phyloP scores from a whole-genome alignment of 1,140 invertebrate genomes.

The Stegodyphus mimosarum region DNA sequence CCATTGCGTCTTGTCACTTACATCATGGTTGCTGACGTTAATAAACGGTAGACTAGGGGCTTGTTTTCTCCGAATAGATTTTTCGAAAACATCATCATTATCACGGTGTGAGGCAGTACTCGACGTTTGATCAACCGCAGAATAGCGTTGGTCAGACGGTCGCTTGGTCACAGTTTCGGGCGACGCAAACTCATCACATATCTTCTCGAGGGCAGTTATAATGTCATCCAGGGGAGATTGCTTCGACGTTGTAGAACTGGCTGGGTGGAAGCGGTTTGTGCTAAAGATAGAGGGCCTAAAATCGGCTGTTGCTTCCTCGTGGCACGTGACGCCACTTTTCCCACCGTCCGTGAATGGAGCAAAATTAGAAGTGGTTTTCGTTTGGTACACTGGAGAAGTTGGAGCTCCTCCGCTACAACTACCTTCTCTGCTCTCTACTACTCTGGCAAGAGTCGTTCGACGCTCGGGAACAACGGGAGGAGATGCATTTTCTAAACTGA shows the following conservation, averaged over 20 bases:
- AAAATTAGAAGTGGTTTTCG: conserved; percentile 30
- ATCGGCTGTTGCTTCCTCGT: conserved; percentile 15
- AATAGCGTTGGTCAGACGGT: background rate
- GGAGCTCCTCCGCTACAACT: background rate
- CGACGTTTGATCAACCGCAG: background rate
- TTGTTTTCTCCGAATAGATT: background rate
- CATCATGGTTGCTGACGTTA: background rate
- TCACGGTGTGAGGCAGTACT: background rate
- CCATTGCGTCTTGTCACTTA: background rate
- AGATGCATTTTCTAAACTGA: conserved; percentile 15
- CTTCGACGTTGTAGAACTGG: background rate
- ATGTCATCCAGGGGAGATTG: conserved; percentile 55
- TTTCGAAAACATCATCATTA: conserved; percentile 28
- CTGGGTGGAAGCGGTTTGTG: background rate
- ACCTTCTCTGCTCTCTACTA: conserved; percentile 7
- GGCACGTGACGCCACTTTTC: conserved; percentile 30
- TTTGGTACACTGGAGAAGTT: background rate
- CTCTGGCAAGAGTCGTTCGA: background rate
- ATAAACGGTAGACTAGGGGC: background rate
- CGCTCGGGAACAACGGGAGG: conserved; percentile 9
- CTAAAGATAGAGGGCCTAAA: conserved; percentile 55
- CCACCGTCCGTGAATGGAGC: conserved; percentile 22
- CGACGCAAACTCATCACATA: conserved; percentile 44
- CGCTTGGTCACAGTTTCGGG: conserved; percentile 2
- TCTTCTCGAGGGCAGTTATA: conserved; percentile 47